Evolutionary conservation across 2,888 invertebrate species (phyloP).

Genomic region (Gastracanthus pulcherrimus): DNA sequence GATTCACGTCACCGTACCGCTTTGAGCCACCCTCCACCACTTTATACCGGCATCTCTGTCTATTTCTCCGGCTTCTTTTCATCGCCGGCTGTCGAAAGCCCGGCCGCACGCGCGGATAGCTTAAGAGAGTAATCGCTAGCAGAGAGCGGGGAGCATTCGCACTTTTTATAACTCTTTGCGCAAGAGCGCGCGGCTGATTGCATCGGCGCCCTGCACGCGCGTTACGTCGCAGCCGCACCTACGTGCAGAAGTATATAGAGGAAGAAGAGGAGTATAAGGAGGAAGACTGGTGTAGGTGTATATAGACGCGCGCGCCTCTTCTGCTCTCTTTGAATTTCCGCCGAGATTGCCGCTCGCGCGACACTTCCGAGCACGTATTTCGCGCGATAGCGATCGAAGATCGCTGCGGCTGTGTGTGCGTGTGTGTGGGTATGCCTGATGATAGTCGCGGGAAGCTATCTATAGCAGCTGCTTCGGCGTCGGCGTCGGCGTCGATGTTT

Average conservation of each 20-base stretch:
- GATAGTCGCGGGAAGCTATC: too few species aligned
- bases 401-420: not conserved
- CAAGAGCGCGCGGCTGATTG: too few species aligned
- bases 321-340: conserved; percentile 64
- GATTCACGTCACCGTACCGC: conserved; percentile 71
- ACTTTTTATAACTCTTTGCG: conserved; percentile 49
- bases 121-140: too few species aligned
- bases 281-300: too few species aligned
- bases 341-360: conserved; percentile 60
- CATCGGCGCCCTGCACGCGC: too few species aligned
- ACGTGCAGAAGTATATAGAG: not conserved
- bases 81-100: too few species aligned
- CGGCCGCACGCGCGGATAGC: not conserved
- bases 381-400: not conserved
- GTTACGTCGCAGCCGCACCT: not conserved
- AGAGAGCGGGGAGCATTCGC: conserved; percentile 38
- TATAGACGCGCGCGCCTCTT: too few species aligned
- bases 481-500: not conserved
- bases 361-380: conserved; percentile 41
- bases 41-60: not conserved
- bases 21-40: conserved; percentile 66
- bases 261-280: too few species aligned
- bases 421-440: too few species aligned
- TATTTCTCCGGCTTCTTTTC: not conserved
- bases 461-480: not conserved